These are phyloP conservation scores for Ptychochromis oligacanthus DNA, from an alignment of 2,113 vertebrate species.

Conservation along the genomic window DNA sequence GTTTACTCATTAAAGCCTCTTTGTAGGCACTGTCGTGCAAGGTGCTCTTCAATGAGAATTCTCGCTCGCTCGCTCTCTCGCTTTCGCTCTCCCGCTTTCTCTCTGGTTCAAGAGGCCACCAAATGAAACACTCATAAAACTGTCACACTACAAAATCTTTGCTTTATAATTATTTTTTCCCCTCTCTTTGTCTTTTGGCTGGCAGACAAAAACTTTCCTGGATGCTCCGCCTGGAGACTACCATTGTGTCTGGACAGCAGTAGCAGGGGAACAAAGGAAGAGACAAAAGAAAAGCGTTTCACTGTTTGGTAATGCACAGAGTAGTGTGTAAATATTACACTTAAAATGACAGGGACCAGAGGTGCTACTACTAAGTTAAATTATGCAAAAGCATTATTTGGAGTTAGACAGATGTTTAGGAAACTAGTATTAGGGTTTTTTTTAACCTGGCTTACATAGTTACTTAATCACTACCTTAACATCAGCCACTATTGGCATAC, in stretches of 20 bases:
- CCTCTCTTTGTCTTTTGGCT: not conserved
- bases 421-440: too few species aligned
- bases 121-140: not conserved
- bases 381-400: not conserved
- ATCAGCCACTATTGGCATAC: not conserved
- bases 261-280: slow-evolving; percentile 61
- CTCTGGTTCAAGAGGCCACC: not conserved
- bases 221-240: slow-evolving; percentile 24
- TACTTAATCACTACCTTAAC: not conserved
- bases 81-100: not conserved
- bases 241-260: slow-evolving; percentile 70
- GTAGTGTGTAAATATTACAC: slow-evolving; percentile 3
- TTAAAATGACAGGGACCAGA: not conserved
- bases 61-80: not conserved
- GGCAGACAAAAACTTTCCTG: slow-evolving; percentile 49
- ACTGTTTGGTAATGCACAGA: slow-evolving; percentile 30
- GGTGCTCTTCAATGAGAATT: not conserved
- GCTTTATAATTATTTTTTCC: not conserved
- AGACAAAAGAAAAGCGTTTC: slow-evolving; percentile 39
- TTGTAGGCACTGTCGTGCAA: not conserved
- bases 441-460: not conserved
- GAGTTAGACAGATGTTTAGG: not conserved
- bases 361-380: not conserved
- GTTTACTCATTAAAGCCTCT: slow-evolving; percentile 22
- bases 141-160: not conserved